Base-by-base conservation (phyloP, 2,888 invertebrate species). In the Ichneumoninae sp. region DNA sequence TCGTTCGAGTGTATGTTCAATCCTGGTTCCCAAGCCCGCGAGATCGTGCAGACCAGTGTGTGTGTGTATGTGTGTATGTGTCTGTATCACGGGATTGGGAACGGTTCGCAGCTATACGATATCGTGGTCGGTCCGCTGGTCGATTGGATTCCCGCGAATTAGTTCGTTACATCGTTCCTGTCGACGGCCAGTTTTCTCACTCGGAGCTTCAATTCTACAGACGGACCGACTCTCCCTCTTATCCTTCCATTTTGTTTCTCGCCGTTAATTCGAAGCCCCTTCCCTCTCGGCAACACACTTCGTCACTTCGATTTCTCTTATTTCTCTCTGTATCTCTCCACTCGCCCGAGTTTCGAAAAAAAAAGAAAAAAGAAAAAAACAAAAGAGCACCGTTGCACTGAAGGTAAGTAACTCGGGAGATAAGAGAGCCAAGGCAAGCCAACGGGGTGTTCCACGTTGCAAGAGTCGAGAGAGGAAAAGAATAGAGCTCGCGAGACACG, bases 131-230 rank as follows among this genome's bases (percentile, higher is more conserved):
- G 73, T 74, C 76, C 50, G 60, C 60, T 40, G 80, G 76, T 86
- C 88, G 88, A 89, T 89, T 89, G 87, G 83, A 87, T 77, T 44
- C 73, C 82, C 86, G 84, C 88, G 88, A 88, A 90, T 89, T 89
- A 88, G 88, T 89, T 89, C 87, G 87, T 89, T 89, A 88, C 83
- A 77, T 85, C 81, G 78, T 74, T 68, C 26, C 76, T 73, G 63
- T 80, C 66, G 68, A 13, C 76, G 52, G 52, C 8, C 10, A 3
- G 50, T 60, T 80, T 77, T 82, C 73, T 52, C 70, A 57, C 54
- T 54, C 47, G 6, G 4, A 60, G 52, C 57, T 54, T 78, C 47
- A 69, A 77, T 66, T 52, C 65, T 65, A 47, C 47, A 73, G 36
- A 54, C 36, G 16, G 16, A 30, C 60, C 16, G 30, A 63, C 60